phyloP scores from a whole-genome alignment of 2,113 vertebrate genomes.

The Misgurnus anguillicaudatus region DNA sequence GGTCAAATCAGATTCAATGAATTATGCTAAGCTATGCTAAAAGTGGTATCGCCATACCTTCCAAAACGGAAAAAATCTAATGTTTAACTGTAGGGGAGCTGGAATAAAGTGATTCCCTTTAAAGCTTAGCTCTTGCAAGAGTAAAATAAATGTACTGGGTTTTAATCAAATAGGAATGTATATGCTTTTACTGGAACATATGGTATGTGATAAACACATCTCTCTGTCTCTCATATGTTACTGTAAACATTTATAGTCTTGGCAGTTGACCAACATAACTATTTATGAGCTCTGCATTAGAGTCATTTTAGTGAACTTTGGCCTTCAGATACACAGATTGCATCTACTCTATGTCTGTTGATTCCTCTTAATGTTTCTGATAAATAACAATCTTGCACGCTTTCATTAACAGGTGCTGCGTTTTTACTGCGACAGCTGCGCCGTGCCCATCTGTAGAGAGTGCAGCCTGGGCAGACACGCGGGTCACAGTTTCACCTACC shows the following conservation, averaged over 20 bases:
- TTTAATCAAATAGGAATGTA: neutral
- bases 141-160: neutral
- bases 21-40: too few species aligned
- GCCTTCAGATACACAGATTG: neutral
- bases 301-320: conserved; percentile 16
- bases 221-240: conserved; percentile 74
- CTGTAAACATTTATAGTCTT: conserved; percentile 54
- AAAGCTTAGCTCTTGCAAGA: neutral
- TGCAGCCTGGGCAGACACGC: conserved; percentile 91
- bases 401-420: conserved; percentile 82
- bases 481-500: conserved; percentile 94
- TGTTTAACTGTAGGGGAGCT: too few species aligned
- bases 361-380: neutral
- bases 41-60: too few species aligned
- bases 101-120: too few species aligned
- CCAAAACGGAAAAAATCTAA: too few species aligned
- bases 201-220: conserved; percentile 64
- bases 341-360: neutral
- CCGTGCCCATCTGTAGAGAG: conserved; percentile 94
- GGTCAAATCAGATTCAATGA: too few species aligned
- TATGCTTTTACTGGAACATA: neutral
- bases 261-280: conserved; percentile 41
- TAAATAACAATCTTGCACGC: neutral
- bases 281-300: conserved; percentile 20
- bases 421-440: conserved; percentile 96